These are phyloP conservation scores for Porites divaricata DNA, from an alignment of 92 coral and sea anemone species.

Conservation along the genomic window DNA sequence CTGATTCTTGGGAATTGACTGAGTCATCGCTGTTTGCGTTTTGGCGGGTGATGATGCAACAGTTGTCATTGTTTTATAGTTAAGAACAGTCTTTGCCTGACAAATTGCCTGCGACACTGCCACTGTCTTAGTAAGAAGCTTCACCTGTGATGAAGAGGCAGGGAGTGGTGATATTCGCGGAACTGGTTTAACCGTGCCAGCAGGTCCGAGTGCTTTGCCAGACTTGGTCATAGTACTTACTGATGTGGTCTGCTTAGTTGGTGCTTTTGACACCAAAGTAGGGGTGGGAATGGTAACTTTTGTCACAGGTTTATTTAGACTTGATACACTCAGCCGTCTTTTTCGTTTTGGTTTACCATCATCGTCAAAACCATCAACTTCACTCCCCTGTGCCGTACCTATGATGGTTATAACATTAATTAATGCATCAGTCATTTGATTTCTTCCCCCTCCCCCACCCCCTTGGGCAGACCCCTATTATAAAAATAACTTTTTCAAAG, in stretches of 20 bases:
- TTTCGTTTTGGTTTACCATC: constrained; percentile 78
- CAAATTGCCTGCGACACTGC: constrained; percentile 81
- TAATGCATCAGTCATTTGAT: neutral
- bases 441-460: too few relatives aligned
- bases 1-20: constrained; percentile 74
- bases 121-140: constrained; percentile 85
- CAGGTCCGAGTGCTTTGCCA: constrained; percentile 68
- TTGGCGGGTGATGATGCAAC: constrained; percentile 78
- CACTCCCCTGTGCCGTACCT: constrained; percentile 58
- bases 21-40: constrained; percentile 81
- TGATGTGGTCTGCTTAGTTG: constrained; percentile 67
- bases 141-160: constrained; percentile 87
- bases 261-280: constrained; percentile 67
- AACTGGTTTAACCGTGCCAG: constrained; percentile 63
- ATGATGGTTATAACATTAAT: neutral
- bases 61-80: constrained; percentile 78
- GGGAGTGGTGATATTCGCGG: constrained; percentile 67
- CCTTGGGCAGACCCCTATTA: too few relatives aligned
- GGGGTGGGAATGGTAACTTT: constrained; percentile 74
- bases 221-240: constrained; percentile 93
- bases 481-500: too few relatives aligned
- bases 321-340: constrained; percentile 74
- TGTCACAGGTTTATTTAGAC: constrained; percentile 76
- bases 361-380: constrained; percentile 73
- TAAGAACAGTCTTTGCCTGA: constrained; percentile 83